Evolutionary conservation across 92 coral and sea anemone species (phyloP), one percentile per base, ranked within the genome.

Genomic region (Diadumene lineata): DNA sequence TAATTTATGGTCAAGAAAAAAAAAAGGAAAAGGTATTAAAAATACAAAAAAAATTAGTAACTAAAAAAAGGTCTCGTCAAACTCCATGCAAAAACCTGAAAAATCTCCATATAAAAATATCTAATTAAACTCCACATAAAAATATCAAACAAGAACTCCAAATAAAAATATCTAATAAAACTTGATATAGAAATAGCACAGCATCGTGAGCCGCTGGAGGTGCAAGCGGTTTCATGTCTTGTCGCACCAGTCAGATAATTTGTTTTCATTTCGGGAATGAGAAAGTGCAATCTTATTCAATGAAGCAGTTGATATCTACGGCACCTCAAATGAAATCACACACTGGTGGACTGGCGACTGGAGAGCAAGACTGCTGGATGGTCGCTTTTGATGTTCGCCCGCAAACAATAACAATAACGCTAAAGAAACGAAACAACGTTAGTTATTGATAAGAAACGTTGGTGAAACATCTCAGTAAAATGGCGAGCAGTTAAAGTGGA

Each of bases 371-470:
- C 68, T 62, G 68, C 31, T 62, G 68, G 68, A 21, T 28, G 1
- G 19, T 19, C 4, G 43, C 43, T 21, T 60, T 62, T 62, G 68
- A 62, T 62, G 43, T 62, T 30, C 7, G 24, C 0, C 68, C 68
- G 68, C n/a, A 62, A 62, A 62, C 68, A 62, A 62, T 28, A 62
- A 62, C 68, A 62, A 28, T 26, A 17, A 62, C 13, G 15, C 2
- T 1, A 60, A 21, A 60, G 65, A 4, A 9, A 53, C 18, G 19
- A 53, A 53, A 53, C 24, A 15, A 23, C 58, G 58, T 53, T 53
- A 23, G 58, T 53, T n/a, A n/a, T n/a, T n/a, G n/a, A n/a, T n/a
- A n/a, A n/a, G n/a, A n/a, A n/a, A n/a, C n/a, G n/a, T n/a, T n/a
- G n/a, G n/a, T n/a, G n/a, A n/a, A n/a, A n/a, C n/a, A n/a, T n/a